Evolutionary conservation across 2,888 invertebrate genomes (phyloP).

Genomic region (Pyrrhosoma nymphula): DNA sequence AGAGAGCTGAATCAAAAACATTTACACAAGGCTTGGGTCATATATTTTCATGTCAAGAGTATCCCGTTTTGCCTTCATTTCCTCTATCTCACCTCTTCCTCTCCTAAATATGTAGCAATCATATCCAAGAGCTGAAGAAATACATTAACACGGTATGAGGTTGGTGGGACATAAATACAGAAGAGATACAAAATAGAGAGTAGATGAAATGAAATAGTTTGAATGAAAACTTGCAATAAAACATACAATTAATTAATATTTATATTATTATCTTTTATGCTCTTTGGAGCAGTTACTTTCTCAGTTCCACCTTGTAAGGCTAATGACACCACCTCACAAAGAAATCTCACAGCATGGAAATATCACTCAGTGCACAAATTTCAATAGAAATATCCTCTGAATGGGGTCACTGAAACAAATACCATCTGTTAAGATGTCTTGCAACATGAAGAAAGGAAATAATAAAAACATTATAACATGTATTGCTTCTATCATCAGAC

Average conservation of each 20-base stretch:
- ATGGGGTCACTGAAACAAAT: constrained; percentile 66
- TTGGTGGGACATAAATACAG: constrained; percentile 62
- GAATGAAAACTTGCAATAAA: constrained; percentile 60
- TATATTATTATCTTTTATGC: constrained; percentile 61
- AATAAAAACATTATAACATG: constrained; percentile 47
- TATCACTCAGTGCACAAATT: constrained; percentile 64
- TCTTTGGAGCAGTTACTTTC: constrained; percentile 66
- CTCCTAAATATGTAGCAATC: constrained; percentile 58
- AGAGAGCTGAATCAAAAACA: constrained; percentile 63
- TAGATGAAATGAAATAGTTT: constrained; percentile 56
- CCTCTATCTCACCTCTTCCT: constrained; percentile 58
- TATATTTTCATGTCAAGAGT: constrained; percentile 64
- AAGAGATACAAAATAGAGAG: constrained; percentile 46
- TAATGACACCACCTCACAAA: constrained; percentile 66
- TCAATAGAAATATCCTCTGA: constrained; percentile 57
- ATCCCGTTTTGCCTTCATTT: constrained; percentile 62
- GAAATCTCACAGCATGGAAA: constrained; percentile 67
- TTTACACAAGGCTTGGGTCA: constrained; percentile 67
- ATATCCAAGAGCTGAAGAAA: constrained; percentile 64
- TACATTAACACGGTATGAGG: constrained; percentile 64
- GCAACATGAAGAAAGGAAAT: constrained; percentile 54
- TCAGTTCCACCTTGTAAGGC: constrained; percentile 67
- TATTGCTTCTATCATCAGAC: constrained; percentile 63
- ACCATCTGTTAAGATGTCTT: constrained; percentile 60
- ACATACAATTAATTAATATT: constrained; percentile 59